Evolutionary conservation across 2,888 invertebrate species (phyloP).

Genomic region (Hypselothyrea guttata): DNA sequence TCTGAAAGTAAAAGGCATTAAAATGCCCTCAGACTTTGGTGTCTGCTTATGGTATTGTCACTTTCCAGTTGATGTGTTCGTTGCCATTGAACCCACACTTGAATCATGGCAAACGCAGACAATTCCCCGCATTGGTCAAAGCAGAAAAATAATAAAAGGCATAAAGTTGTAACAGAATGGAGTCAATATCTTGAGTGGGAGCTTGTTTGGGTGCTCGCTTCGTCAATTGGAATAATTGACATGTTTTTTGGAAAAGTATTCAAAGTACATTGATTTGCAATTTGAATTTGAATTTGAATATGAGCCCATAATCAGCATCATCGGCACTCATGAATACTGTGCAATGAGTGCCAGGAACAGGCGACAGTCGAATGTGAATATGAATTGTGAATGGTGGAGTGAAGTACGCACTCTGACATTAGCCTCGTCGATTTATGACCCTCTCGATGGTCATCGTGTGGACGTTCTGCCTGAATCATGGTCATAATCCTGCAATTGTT

Average conservation of each 20-base stretch:
- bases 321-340: conserved; percentile 7
- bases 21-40: conserved; percentile 19
- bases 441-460: conserved; percentile 28
- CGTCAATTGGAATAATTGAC: conserved; percentile 21
- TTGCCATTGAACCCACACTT: conserved; percentile 22
- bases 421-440: conserved; percentile 64
- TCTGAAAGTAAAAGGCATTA: conserved; percentile 1
- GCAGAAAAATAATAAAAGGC: background rate
- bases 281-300: conserved; percentile 43
- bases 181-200: background rate
- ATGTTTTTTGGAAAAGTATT: conserved; percentile 21
- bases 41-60: conserved; percentile 17
- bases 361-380: conserved; percentile 16
- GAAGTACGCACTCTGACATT: conserved; percentile 62
- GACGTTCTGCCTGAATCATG: conserved; percentile 12
- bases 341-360: conserved; percentile 63
- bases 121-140: conserved; percentile 24
- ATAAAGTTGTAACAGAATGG: background rate
- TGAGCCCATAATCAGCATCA: conserved; percentile 10
- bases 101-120: conserved; percentile 23
- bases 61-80: conserved; percentile 19
- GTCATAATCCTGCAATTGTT: conserved; percentile 46
- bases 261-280: conserved; percentile 24
- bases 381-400: conserved; percentile 12
- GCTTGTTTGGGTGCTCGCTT: conserved; percentile 6